Percentiles rank a stretch among this genome's conserved stretches.
Conservation (phyloP, 2,797 vertebrate genomes). For the Sebastolobus alascanus region DNA sequence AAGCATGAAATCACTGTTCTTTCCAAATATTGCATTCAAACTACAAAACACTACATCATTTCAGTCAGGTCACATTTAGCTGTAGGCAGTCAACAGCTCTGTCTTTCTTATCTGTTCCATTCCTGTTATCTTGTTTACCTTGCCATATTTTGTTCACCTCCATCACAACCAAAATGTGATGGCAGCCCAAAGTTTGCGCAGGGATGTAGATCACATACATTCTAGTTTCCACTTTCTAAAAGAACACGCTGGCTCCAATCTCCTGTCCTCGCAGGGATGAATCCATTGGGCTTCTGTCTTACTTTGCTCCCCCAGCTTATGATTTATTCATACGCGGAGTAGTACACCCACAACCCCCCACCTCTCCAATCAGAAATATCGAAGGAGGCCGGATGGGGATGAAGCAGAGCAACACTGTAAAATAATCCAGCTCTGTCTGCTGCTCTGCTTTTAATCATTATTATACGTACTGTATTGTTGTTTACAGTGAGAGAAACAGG, state of each 20-base stretch:
- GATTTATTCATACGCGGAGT: slow-evolving; percentile 79
- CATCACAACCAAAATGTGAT: background rate
- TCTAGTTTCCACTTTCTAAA: slow-evolving; percentile 42
- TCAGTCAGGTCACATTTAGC: slow-evolving; percentile 3
- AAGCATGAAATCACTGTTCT: background rate
- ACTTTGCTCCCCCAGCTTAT: slow-evolving; percentile 62
- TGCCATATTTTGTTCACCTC: slow-evolving; percentile 11
- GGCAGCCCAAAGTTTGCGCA: slow-evolving; percentile 1
- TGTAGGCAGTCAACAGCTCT: slow-evolving; percentile 2
- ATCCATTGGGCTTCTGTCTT: slow-evolving; percentile 67
- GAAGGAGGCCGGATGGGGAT: slow-evolving; percentile 31
- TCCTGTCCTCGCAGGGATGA: slow-evolving; percentile 59
- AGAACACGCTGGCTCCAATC: slow-evolving; percentile 38
- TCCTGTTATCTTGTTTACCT: slow-evolving; percentile 12
- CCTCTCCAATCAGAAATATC: slow-evolving; percentile 64
- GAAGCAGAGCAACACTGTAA: slow-evolving; percentile 37
- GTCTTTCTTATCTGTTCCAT: background rate
- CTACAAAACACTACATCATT: background rate
- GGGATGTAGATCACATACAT: slow-evolving; percentile 42
- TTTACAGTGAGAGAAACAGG: background rate
- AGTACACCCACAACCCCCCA: slow-evolving; percentile 52
- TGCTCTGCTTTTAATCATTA: slow-evolving; percentile 12
- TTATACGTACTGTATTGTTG: background rate
- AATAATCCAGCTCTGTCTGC: slow-evolving; percentile 39
- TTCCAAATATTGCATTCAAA: background rate